Conservation (phyloP, 2,797 vertebrate species). For the Taenioides sp. region DNA sequence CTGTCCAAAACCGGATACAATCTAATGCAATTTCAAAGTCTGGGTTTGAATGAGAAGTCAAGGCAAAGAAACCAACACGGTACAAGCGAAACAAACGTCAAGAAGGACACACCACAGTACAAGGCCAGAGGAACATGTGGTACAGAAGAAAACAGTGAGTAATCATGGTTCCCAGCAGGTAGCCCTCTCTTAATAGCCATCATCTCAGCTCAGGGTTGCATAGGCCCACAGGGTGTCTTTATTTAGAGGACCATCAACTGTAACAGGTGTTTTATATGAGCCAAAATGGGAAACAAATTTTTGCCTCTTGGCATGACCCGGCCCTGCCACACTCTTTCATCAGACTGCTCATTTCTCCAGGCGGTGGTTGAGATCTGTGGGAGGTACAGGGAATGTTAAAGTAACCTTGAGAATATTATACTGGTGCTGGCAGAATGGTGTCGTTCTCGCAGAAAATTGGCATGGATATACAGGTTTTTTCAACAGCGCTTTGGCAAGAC, state of each 20-base stretch:
- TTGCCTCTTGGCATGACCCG: constrained; percentile 24
- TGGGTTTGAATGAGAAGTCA: constrained; percentile 15
- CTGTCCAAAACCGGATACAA: constrained; percentile 20
- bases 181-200: constrained; percentile 50
- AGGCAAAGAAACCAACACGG: constrained; percentile 10
- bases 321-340: constrained; percentile 44
- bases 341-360: constrained; percentile 23
- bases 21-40: constrained; percentile 31
- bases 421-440: constrained; percentile 10
- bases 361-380: constrained; percentile 39
- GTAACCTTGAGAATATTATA: constrained; percentile 56
- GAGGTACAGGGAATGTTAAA: constrained; percentile 30
- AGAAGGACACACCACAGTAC: constrained; percentile 16
- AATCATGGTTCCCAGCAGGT: constrained; percentile 51
- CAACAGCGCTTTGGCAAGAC: neutral
- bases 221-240: constrained; percentile 45
- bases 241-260: constrained; percentile 54
- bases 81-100: constrained; percentile 10
- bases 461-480: neutral
- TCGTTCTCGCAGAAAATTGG: neutral
- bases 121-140: constrained; percentile 33
- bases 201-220: constrained; percentile 43
- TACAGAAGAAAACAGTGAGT: constrained; percentile 47
- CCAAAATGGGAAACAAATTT: constrained; percentile 53
- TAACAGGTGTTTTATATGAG: constrained; percentile 59